Base-by-base conservation (phyloP, 2,888 invertebrate species). In the Andrena bicolor region DNA sequence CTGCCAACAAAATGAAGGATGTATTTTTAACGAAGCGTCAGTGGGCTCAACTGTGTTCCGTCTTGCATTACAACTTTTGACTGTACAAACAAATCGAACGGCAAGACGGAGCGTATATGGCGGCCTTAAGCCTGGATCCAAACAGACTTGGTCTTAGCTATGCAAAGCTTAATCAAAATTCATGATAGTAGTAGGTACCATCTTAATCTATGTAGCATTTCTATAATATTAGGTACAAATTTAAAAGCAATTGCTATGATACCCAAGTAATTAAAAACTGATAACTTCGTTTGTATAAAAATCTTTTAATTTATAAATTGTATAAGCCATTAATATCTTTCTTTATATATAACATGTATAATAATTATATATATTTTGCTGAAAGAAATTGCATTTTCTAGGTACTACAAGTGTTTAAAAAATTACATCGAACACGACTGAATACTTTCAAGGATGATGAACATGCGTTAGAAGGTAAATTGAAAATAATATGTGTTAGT, bases 391-490 rank as follows among this genome's bases (percentile, higher is more conserved):
- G n/a, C 65, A 32, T 68, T 66, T 77, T 86, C 35, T 66, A 97
- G 97, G 97, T 97, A 4, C 93, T 97, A 69, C 94, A 94, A 86
- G 95, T 95, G 77, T 98, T 97, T 87, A 97, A 97, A 94, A 95
- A 94, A 76, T 94, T 98, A 7, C 97, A 98, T 90, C 95, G 95
- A 88, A 96, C 97, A 0, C 94, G 97, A 73, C 92, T 96, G 87
- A 94, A 94, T 80, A 95, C 97, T 23, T 98, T 98, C 93, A 92
- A 95, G 72, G 97, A 95, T 16, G 97, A 98, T 92, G 89, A 94
- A 16, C 92, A 91, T 80, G 96, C 97, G 0, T 93, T 97, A 58
- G 90, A 92, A 80, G 90, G 95, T 95, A 92, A 64, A 41, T 56
- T 66, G n/a, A 41, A 63, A 1, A 49, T 28, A 58, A 4, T 30